These are phyloP conservation scores for Ichneumon xanthorius DNA, from an alignment of 2,888 invertebrate species.

Conservation along the genomic window DNA sequence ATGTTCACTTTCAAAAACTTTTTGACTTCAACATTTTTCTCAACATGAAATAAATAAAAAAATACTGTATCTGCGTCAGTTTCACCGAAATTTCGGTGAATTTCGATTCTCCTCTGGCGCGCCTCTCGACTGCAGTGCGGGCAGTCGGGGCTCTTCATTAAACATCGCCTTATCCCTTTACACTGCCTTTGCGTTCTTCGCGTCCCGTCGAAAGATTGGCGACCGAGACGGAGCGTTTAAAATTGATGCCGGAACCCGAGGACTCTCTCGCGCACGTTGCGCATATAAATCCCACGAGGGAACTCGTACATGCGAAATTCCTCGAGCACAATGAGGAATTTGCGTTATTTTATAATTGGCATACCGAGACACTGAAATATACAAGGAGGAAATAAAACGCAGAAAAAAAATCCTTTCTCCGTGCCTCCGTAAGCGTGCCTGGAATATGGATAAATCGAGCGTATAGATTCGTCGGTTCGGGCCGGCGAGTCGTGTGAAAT, in stretches of 20 bases:
- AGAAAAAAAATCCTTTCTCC: constrained; percentile 28
- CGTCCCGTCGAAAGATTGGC: constrained; percentile 15
- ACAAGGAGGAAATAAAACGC: not conserved
- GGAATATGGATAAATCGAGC: constrained; percentile 42
- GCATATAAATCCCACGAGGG: not conserved
- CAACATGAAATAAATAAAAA: too few relatives aligned
- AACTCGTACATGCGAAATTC: constrained; percentile 10
- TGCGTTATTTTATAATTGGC: constrained; percentile 49
- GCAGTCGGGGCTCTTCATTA: not conserved
- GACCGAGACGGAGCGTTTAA: constrained; percentile 34
- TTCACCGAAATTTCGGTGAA: not conserved
- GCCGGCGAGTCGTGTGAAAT: constrained; percentile 15
- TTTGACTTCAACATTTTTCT: too few relatives aligned
- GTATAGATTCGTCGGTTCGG: constrained; percentile 33
- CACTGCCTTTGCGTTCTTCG: not conserved
- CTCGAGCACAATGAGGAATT: constrained; percentile 38
- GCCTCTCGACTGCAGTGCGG: not conserved
- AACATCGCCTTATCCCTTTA: not conserved
- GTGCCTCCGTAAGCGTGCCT: constrained; percentile 12
- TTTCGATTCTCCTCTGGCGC: not conserved
- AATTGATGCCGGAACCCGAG: constrained; percentile 35
- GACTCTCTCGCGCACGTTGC: not conserved
- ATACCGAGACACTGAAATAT: constrained; percentile 35
- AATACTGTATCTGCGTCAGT: not conserved
- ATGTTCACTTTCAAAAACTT: too few relatives aligned